A percentile compares a stretch with the other conserved stretches of the same genome.
These are phyloP conservation scores for Hapalemur alaotrensis DNA, from an alignment of 2,797 vertebrate species.

Conservation along the genomic window DNA sequence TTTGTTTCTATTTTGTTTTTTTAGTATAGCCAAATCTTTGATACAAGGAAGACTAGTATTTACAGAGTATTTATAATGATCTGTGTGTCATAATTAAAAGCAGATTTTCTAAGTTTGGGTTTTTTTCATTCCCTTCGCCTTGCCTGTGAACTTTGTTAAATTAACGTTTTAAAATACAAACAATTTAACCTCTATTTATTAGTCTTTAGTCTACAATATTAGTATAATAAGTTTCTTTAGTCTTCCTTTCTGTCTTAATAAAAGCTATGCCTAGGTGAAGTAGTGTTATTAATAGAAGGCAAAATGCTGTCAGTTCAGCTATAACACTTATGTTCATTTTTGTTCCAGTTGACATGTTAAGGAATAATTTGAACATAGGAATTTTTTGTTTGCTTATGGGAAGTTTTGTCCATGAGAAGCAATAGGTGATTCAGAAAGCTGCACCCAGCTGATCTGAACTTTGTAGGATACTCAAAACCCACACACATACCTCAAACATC, in stretches of 20 bases:
- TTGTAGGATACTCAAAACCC: background rate
- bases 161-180: background rate
- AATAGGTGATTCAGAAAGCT: background rate
- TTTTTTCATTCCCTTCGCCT: background rate
- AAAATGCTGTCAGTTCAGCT: background rate
- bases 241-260: background rate
- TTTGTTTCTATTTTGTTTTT: background rate
- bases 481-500: background rate
- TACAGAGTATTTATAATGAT: background rate
- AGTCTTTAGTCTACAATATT: background rate
- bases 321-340: background rate
- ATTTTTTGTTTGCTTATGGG: background rate
- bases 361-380: background rate
- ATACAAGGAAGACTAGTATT: background rate
- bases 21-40: background rate
- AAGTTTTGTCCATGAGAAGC: background rate
- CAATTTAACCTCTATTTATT: background rate
- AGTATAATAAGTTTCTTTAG: background rate
- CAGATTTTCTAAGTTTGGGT: background rate
- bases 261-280: background rate
- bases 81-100: background rate
- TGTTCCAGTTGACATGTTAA: background rate
- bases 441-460: background rate
- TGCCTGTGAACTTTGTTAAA: background rate
- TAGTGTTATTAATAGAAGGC: background rate